Evolutionary conservation across 2,113 vertebrate genomes (phyloP).

Genomic region (Rhombomys opimus): DNA sequence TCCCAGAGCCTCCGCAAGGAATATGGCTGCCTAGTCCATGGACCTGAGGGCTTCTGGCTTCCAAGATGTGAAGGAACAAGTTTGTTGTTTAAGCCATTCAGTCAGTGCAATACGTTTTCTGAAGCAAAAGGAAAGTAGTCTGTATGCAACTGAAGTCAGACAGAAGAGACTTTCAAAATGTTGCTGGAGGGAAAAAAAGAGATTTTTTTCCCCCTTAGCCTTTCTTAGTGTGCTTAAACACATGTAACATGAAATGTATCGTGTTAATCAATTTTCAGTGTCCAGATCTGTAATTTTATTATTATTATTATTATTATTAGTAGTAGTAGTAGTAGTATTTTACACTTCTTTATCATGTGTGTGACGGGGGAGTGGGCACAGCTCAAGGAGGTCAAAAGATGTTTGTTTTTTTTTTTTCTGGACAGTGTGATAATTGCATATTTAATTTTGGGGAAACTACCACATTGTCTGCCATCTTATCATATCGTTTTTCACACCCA

Average conservation of each 20-base stretch:
- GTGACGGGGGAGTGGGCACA: neutral
- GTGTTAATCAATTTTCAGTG: neutral
- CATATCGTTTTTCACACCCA: neutral
- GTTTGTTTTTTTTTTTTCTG: neutral
- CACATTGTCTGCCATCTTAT: neutral
- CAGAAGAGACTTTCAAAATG: conserved; percentile 1
- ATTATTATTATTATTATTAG: no score
- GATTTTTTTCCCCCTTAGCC: neutral
- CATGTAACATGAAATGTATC: neutral
- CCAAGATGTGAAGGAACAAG: neutral
- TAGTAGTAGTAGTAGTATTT: neutral
- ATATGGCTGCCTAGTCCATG: no score
- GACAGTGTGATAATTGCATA: neutral
- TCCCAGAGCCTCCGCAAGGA: no score
- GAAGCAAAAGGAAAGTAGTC: neutral
- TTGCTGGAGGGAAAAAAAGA: neutral
- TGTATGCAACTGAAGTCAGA: neutral
- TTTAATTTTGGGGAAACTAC: neutral
- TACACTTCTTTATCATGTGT: neutral
- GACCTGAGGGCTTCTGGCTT: neutral
- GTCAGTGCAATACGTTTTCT: neutral
- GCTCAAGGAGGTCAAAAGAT: neutral
- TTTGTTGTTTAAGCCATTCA: neutral
- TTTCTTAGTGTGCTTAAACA: neutral
- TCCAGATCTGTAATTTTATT: neutral